Base-by-base conservation (phyloP, 2,797 vertebrate species). In the Carapus acus region DNA sequence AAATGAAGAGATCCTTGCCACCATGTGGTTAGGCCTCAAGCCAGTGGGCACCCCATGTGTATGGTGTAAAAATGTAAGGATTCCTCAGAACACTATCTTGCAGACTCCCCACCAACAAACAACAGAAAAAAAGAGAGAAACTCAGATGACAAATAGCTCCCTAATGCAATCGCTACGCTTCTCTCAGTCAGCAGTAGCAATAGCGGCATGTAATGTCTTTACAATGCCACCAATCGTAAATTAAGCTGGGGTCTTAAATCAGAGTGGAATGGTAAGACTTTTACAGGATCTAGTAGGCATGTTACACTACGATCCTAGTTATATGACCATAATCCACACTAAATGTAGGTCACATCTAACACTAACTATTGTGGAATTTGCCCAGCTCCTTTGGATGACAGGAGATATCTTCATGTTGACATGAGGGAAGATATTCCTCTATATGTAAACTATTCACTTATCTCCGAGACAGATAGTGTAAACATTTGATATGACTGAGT, bases 191-290 rank as follows among this genome's bases (percentile, higher is more conserved):
- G 58, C 24, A 27, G 24, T 9, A 27, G 24, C 24, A 27, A 64
- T 77, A 79, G 42, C 56, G 70, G 62, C 74, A 78, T 80, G 72
- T 81, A 82, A 85, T 80, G 71, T 71, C 68, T 83, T 81, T 81
- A 79, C 72, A 77, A 78, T 73, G 58, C 65, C 57, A 59, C 64
- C 48, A 43, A 71, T 40, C 45, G 51, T 42, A 31, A 38, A 38
- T 41, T 59, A 40, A 75, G 62, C 54, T 11, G 19, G 39, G 31
- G 39, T 50, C 65, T 65, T 59, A 59, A 43, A 73, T 58, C 65
- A 74, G 62, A 53, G 16, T 75, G 71, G 74, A 62, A 33, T 40
- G 17, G 29, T 50, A 17, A 51, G 31, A 43, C 21, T 64, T 67
- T 63, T 63, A 80, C 77, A 51, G 68, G 48, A 62, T 69, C 58